Evolutionary conservation across 2,797 vertebrate genomes (phyloP).

Genomic region (Lycodopsis pacificus): DNA sequence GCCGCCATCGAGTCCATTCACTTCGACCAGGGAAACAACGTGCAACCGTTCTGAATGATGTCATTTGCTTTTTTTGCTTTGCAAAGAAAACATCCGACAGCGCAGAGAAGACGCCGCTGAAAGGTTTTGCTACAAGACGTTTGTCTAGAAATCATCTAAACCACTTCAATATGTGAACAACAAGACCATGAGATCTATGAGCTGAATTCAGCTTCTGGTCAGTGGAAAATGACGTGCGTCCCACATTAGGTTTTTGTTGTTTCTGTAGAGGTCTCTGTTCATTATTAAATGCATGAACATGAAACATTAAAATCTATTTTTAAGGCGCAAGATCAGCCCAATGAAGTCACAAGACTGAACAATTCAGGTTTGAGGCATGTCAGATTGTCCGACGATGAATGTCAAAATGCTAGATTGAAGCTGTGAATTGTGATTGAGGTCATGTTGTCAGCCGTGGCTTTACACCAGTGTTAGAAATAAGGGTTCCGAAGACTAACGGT

Average conservation of each 20-base stretch:
- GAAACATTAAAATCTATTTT: not conserved
- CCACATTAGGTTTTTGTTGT: not conserved
- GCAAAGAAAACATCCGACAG: not conserved
- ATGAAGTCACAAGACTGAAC: not conserved
- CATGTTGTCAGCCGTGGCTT: not conserved
- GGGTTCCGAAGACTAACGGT: not conserved
- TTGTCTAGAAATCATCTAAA: not conserved
- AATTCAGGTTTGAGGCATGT: not conserved
- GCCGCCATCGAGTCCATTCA: not conserved
- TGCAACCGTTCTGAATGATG: not conserved
- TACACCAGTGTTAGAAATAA: too few relatives aligned
- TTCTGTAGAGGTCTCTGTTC: not conserved
- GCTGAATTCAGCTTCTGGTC: not conserved
- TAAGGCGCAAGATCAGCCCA: not conserved
- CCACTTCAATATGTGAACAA: too few relatives aligned
- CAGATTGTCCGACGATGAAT: not conserved
- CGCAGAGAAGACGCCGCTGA: not conserved
- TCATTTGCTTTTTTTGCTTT: not conserved
- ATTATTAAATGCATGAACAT: not conserved
- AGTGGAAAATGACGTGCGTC: not conserved
- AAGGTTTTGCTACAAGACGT: slow-evolving; percentile 47
- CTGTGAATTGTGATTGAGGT: not conserved
- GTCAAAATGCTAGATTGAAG: too few relatives aligned
- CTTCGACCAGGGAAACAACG: not conserved
- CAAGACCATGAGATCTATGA: not conserved